phyloP scores from a whole-genome alignment of 2,113 vertebrate genomes.

The Rhadina sibilatrix region DNA sequence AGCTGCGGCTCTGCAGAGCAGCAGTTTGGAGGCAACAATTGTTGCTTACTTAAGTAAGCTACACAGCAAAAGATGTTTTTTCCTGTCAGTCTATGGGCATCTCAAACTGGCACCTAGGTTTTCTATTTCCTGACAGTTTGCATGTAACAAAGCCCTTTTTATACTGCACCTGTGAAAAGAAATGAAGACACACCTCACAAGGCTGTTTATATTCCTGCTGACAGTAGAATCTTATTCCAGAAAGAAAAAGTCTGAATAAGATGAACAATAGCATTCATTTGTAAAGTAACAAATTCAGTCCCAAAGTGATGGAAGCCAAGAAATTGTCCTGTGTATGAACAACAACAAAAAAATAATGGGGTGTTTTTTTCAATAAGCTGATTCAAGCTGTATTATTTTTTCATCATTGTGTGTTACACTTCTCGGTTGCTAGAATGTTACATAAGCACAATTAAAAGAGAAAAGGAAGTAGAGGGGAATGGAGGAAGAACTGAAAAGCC shows the following conservation, averaged over 20 bases:
- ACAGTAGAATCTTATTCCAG: neutral
- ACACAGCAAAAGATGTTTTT: neutral
- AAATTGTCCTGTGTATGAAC: neutral
- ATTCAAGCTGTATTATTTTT: neutral
- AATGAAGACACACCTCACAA: fast-evolving
- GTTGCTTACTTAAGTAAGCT: neutral
- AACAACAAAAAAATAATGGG: neutral
- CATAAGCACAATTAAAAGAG: neutral
- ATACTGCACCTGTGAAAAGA: neutral
- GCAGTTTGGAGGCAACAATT: neutral
- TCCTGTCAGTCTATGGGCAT: neutral
- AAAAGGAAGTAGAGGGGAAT: neutral
- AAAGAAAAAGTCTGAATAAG: neutral
- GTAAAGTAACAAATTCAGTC: neutral
- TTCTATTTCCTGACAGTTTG: neutral
- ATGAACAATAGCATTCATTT: neutral
- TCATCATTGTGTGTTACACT: neutral
- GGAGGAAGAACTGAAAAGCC: neutral
- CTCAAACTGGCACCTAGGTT: neutral
- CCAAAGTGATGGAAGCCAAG: neutral
- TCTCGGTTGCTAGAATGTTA: neutral
- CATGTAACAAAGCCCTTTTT: neutral
- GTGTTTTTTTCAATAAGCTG: neutral
- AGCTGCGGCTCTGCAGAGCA: neutral
- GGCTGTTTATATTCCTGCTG: neutral